Base-by-base conservation (phyloP, 2,888 invertebrate genomes). In the Colostygia pectinataria region DNA sequence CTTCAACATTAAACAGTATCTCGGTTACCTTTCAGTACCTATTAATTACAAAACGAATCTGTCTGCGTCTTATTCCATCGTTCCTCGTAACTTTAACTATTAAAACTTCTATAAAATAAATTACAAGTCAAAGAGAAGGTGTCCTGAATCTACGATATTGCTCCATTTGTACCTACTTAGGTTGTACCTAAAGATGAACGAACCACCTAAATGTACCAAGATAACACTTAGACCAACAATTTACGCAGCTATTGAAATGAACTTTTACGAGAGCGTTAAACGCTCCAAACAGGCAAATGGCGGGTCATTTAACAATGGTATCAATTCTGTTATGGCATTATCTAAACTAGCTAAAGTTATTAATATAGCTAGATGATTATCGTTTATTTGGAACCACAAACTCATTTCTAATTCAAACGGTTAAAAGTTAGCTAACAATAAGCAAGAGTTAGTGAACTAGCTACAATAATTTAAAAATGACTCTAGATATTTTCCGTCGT, bases 81-180 rank as follows among this genome's bases (percentile, higher is more conserved):
- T 41, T 45, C 31, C 27, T 47, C 43, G 53, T 48, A 55, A 57
- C 53, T 59, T 50, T 54, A 23, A 47, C 53, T 43, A 36, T 47
- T 39, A 42, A 53, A 52, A 57, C 53, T 57, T 57, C 43, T 42
- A 41, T 57, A 37, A 53, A 59, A 53, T 54, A 54, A 56, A 56
- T 59, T 48, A 53, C 52, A 49, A 48, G 31, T 28, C 46, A 50
- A 45, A 52, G 47, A 24, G 33, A 44, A 50, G 52, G 42, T 44
- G 34, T 46, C 28, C n/a, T n/a, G 25, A 32, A 41, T 32, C 40
- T 33, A 42, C 47, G 48, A 48, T 49, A 42, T 48, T 28, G 31
- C 37, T 51, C 24, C 12, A 29, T 9, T 10, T 23, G 10, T 34
- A 32, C 44, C 18, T 18, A 18, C 18, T 18, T 18, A 18, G n/a